These are phyloP conservation scores for Acanthisitta chloris DNA, from an alignment of 2,113 vertebrate species.

Conservation along the genomic window DNA sequence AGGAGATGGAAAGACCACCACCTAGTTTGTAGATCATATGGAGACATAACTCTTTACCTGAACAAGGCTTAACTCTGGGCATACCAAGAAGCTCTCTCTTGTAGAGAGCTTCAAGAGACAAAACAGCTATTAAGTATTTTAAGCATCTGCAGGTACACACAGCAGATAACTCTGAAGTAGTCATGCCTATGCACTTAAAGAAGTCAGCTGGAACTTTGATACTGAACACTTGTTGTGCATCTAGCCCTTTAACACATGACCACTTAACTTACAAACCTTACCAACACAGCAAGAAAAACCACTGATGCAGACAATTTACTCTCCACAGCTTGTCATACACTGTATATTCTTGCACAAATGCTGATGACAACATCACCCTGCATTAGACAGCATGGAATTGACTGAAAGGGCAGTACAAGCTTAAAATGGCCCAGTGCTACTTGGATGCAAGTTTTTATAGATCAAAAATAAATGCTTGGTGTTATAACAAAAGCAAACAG, in stretches of 20 bases:
- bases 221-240: not conserved
- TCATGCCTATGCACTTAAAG: not conserved
- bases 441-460: not conserved
- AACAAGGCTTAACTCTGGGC: not conserved
- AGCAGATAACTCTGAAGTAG: no score
- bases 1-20: not conserved
- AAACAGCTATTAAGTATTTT: not conserved
- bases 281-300: not conserved
- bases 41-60: not conserved
- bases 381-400: not conserved
- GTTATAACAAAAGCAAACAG: not conserved
- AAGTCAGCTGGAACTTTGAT: not conserved
- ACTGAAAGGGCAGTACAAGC: not conserved
- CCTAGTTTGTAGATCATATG: not conserved
- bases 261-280: not conserved
- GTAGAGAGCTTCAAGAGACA: not conserved
- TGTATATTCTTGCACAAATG: not conserved
- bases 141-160: not conserved
- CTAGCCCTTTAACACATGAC: not conserved
- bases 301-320: not conserved
- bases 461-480: not conserved
- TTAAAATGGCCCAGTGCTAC: not conserved
- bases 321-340: not conserved
- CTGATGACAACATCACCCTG: not conserved
- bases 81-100: not conserved